Evolutionary conservation across 1,140 invertebrate genomes (phyloP), one percentile per base, ranked within the genome.

Genomic region (Heliconius hewitsoni): DNA sequence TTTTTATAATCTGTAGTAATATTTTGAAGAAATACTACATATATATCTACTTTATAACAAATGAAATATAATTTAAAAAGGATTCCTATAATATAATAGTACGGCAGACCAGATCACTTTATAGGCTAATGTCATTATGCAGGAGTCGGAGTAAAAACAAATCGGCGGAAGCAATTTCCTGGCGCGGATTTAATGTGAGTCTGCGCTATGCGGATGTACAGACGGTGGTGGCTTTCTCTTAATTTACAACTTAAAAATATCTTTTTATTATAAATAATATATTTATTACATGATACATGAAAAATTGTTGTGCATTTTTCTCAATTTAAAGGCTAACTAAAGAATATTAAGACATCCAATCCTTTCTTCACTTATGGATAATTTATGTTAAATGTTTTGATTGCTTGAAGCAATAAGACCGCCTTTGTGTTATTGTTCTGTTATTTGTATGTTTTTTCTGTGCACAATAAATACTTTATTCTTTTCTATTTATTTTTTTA

Each of bases 81-180:
- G 71, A 70, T 60, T 60, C 74, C 55, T 73, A n/a, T 13, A 66
- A 55, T 50, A 76, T 80, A 77, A 77, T 34, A 73, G 79, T 76
- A 55, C 76, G 52, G 66, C 70, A 52, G 79, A 74, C 79, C 79
- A 82, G 71, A 66, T 73, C 74, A 73, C 46, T 80, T 80, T 83
- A 80, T 78, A 75, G 78, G 76, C 80, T 82, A 78, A 75, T 81
- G 79, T 77, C 76, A 81, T 81, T 60, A 81, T 76, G 46, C 60
- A 78, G 77, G 50, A 80, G 78, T 73, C 74, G 75, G 76, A 80
- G 79, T 81, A 81, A 84, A 87, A 88, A 86, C 90, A 90, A 91
- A 91, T 89, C 86, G 90, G 46, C 78, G 87, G 83, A 90, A 89
- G 86, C 90, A 89, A 90, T 90, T 90, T 90, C 85, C 88, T 89